These are phyloP conservation scores for Alligator sinensis DNA, from an alignment of 2,113 vertebrate species.

Conservation along the genomic window DNA sequence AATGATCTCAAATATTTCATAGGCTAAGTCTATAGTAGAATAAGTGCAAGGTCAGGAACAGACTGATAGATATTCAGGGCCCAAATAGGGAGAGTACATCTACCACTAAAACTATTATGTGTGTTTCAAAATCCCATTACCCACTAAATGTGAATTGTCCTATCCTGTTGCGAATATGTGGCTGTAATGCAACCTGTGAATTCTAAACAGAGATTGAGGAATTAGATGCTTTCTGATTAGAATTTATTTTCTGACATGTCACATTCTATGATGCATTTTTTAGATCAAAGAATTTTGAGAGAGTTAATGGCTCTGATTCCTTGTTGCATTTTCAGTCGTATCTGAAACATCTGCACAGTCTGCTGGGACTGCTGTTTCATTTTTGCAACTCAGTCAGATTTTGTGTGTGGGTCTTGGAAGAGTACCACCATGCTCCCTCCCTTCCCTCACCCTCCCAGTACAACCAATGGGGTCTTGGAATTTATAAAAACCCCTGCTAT, in stretches of 20 bases:
- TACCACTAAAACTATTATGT: neutral
- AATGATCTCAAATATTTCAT: neutral
- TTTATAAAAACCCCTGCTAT: conserved; percentile 4
- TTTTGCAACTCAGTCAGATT: neutral
- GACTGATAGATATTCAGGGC: neutral
- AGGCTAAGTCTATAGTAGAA: neutral
- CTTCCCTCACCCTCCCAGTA: neutral
- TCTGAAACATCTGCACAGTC: conserved; percentile 34
- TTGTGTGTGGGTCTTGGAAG: neutral
- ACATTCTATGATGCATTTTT: neutral
- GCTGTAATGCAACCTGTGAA: neutral
- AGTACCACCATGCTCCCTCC: neutral
- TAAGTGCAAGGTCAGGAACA: conserved; percentile 4
- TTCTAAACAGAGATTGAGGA: neutral
- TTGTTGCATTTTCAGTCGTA: neutral
- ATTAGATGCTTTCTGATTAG: neutral
- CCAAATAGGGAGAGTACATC: conserved; percentile 5
- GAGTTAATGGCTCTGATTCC: neutral
- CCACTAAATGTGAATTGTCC: neutral
- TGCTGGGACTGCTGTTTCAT: conserved; percentile 30
- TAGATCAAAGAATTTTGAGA: neutral
- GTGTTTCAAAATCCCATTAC: neutral
- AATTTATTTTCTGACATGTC: conserved; percentile 1
- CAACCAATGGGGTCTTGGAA: neutral
- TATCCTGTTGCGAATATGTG: neutral